A percentile compares a stretch with the other conserved stretches of the same genome.
phyloP scores from a whole-genome alignment of 2,113 vertebrate species.

The Nasalis larvatus region DNA sequence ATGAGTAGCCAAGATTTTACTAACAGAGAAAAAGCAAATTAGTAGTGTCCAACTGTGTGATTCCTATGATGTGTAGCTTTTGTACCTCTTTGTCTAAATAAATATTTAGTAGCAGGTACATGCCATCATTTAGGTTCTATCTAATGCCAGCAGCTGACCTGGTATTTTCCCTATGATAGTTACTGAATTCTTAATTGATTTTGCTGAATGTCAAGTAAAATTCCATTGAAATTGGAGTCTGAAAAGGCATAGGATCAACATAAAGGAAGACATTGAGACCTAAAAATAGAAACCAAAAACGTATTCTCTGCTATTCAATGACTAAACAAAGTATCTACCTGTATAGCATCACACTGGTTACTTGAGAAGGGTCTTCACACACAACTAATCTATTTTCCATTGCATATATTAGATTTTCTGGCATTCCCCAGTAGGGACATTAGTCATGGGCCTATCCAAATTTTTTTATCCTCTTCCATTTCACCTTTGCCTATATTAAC shows the following conservation, averaged over 20 bases:
- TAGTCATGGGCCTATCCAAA: no score
- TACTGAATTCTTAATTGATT: neutral
- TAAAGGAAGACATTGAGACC: neutral
- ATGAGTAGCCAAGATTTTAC: neutral
- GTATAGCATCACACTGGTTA: neutral
- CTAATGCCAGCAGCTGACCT: neutral
- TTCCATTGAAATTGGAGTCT: neutral
- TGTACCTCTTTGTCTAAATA: neutral
- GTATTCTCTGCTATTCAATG: neutral
- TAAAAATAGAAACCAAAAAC: neutral
- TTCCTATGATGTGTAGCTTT: neutral
- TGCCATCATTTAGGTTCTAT: neutral
- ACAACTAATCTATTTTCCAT: neutral
- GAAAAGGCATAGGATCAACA: neutral
- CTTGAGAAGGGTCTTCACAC: neutral
- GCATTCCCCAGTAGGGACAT: no score
- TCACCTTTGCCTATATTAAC: neutral
- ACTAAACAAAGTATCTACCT: neutral
- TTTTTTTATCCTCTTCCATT: neutral
- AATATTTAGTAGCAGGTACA: neutral
- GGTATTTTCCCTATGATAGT: neutral
- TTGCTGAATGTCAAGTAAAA: neutral
- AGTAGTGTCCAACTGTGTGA: neutral
- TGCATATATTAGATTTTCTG: neutral
- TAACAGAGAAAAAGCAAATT: neutral